Evolutionary conservation across 2,797 vertebrate species (phyloP), one percentile per base, ranked within the genome.

Genomic region (Alosa sapidissima): DNA sequence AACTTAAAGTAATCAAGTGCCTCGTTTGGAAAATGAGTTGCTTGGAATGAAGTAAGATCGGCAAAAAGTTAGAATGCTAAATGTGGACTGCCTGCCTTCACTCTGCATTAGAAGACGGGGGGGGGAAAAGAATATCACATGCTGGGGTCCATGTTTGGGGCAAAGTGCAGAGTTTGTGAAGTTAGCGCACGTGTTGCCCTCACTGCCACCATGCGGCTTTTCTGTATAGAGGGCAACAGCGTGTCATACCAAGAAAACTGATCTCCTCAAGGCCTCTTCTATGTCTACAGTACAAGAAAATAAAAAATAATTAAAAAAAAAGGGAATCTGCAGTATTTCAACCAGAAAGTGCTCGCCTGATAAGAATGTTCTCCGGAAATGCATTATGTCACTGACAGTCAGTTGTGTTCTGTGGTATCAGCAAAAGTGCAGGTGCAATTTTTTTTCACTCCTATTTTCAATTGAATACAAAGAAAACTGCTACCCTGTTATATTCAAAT

Each of bases 341-440:
- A 45, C 72, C 19, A 78, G 45, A 47, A 78, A 47, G 19, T 47
- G 2, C 36, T 78, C 6, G 16, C 72, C 36, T 78, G 14, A 78
- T 78, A 78, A 47, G 1, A 78, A 19, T 72, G 58, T 62, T 47
- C 41, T 78, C 41, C 41, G 41, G 41, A 45, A 78, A 78, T 3
- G 14, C 68, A 16, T 75, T 75, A 75, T 33, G 24, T 33, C 28
- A 33, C 68, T 28, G 72, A 78, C 72, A 45, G 41, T 78, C 72
- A 78, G 41, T 4, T 41, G 16, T 33, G 65, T 78, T 78, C 72
- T 47, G 72, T 47, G 36, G 36, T 16, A 47, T 78, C 72, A 78
- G 72, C 72, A 78, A 47, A 78, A 78, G 41, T 78, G 45, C 72
- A 78, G 72, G 72, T 78, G 36, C 72, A 21, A 1, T 62, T 78